Evolutionary conservation across 2,888 invertebrate genomes (phyloP), one percentile per base, ranked within the genome.

Genomic region (Machimus rusticus): DNA sequence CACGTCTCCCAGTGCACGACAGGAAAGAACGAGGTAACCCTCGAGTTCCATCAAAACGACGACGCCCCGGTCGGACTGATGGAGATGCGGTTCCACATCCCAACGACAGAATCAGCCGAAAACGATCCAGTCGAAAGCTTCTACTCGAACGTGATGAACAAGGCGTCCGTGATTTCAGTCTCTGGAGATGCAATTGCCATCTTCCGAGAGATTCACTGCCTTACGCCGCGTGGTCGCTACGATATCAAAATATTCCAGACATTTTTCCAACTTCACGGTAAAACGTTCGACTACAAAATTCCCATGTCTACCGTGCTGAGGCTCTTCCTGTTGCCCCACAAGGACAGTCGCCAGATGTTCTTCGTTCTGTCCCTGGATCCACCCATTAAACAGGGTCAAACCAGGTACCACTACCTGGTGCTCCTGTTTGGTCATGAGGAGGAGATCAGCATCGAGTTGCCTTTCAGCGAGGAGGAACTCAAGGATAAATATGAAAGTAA

Each of bases 221-320:
- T 99, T 87, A 99, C 99, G 77, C 99, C 99, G 89, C 97, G 99
- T 89, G 93, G 93, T 93, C 96, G 98, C 84, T 98, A 98, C 91
- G 98, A 98, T 91, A 97, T 98, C 91, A 98, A 98, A 93, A 95
- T 98, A 88, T 98, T 97, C 91, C 96, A 96, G 84, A 94, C 97
- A 0, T 98, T 98, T 92, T 96, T 98, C 90, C 98, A 98, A 93
- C 95, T 98, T 88, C 98, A 98, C 91, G 98, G 98, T 91, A 99
- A 99, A 95, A 99, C 99, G 0, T 99, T 99, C 91, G 99, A 99
- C 93, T 99, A 99, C 94, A 99, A 99, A 93, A 99, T 99, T 90
- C 99, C 99, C 0, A 97, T 98, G 95, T 97, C 98, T 0, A 99
- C 99, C 0, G 99, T 99, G 4, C 94, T 99, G 19, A 95, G 99